A percentile compares a stretch with the other conserved stretches of the same genome.
phyloP scores from a whole-genome alignment of 2,888 invertebrate genomes.

The Epiblema foenella region DNA sequence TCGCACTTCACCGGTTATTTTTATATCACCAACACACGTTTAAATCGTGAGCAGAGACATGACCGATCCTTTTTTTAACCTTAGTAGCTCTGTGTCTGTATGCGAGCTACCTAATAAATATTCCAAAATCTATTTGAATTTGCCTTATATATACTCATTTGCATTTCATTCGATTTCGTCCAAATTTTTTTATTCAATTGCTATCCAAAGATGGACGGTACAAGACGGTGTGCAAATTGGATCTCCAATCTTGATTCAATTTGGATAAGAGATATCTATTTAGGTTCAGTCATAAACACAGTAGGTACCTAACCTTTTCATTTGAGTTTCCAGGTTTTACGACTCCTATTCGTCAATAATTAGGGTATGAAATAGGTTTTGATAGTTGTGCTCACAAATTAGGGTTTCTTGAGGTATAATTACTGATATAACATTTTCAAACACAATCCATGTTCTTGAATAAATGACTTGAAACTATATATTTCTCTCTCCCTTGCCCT shows the following conservation, averaged over 20 bases:
- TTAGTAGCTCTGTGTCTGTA: slow-evolving; percentile 21
- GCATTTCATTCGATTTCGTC: slow-evolving; percentile 52
- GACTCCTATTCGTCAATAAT: neutral
- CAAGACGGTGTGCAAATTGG: slow-evolving; percentile 34
- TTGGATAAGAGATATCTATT: slow-evolving; percentile 18
- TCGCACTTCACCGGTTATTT: too few species aligned
- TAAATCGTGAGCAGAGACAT: neutral
- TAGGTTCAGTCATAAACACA: neutral
- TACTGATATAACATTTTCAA: too few species aligned
- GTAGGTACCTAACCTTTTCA: neutral
- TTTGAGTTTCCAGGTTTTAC: neutral
- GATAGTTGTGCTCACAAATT: too few species aligned
- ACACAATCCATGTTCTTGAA: too few species aligned
- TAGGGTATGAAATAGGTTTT: neutral
- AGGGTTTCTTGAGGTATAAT: too few species aligned
- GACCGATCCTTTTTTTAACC: neutral
- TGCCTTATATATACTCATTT: slow-evolving; percentile 49
- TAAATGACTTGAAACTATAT: too few species aligned
- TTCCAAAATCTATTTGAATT: slow-evolving; percentile 52
- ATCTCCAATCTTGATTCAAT: slow-evolving; percentile 29
- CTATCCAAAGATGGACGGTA: slow-evolving; percentile 39
- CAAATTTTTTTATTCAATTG: slow-evolving; percentile 48
- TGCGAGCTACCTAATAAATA: slow-evolving; percentile 52
- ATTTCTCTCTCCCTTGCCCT: too few species aligned
- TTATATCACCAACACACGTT: neutral